These are phyloP conservation scores for Tolmerus cingulatus DNA, from an alignment of 2,888 invertebrate species.

Conservation along the genomic window DNA sequence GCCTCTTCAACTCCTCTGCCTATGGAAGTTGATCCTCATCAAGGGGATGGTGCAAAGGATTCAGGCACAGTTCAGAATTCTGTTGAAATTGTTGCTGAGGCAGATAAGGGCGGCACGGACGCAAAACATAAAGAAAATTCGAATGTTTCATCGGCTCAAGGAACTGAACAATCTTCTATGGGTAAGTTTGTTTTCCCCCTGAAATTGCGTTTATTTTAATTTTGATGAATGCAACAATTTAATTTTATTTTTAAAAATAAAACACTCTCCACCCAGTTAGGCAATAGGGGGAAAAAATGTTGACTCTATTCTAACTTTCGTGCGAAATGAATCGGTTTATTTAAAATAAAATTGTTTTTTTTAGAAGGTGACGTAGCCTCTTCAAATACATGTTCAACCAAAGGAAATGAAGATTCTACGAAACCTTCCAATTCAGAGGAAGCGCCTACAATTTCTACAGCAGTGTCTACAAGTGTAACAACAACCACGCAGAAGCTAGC, in stretches of 20 bases:
- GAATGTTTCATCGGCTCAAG: not conserved
- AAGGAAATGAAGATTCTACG: not conserved
- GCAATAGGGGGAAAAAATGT: no score
- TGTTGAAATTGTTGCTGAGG: not conserved
- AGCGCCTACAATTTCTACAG: not conserved
- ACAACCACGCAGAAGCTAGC: conserved; percentile 15
- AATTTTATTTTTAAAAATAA: no score
- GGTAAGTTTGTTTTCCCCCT: not conserved
- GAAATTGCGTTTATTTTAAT: not conserved
- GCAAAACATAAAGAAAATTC: not conserved
- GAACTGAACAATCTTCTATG: not conserved
- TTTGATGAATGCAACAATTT: no score
- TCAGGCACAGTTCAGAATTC: not conserved
- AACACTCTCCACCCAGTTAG: no score
- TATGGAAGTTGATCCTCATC: not conserved
- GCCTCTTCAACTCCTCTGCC: not conserved
- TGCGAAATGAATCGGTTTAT: not conserved
- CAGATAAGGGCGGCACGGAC: not conserved
- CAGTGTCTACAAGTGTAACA: not conserved
- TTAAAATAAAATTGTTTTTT: not conserved
- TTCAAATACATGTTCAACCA: not conserved
- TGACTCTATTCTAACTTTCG: no score
- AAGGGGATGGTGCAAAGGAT: not conserved
- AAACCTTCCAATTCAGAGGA: not conserved
- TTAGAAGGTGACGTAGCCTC: not conserved